Percentiles rank a stretch among this genome's conserved stretches.
Conservation (phyloP, 2,113 vertebrate species). For the Rhinoptilus africanus region DNA sequence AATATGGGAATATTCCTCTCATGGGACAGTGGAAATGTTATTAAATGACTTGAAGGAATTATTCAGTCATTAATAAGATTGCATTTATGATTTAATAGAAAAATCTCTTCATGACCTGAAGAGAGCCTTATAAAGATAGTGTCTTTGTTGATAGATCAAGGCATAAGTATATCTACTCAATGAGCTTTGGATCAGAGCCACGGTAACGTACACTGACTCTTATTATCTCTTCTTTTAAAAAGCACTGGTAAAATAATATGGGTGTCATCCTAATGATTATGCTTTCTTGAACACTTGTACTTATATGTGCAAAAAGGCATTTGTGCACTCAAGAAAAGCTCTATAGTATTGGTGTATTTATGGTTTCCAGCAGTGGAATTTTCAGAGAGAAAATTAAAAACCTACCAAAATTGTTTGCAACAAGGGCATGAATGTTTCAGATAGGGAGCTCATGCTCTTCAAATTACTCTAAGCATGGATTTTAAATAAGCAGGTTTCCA, state of each 20-base stretch:
- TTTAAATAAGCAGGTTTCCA: constrained; percentile 43
- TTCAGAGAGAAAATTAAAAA: constrained; percentile 6
- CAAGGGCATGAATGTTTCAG: neutral
- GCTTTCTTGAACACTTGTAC: neutral
- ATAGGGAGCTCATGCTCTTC: neutral
- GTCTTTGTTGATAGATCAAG: neutral
- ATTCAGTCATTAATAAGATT: neutral
- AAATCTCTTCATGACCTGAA: neutral
- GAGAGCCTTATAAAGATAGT: neutral
- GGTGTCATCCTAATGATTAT: neutral
- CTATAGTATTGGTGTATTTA: neutral
- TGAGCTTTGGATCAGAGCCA: neutral
- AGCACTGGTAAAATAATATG: neutral
- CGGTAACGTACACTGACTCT: neutral
- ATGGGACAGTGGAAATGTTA: neutral
- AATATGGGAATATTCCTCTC: neutral
- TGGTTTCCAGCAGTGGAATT: neutral
- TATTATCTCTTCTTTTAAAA: neutral
- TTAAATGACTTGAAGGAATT: neutral
- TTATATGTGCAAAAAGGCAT: neutral
- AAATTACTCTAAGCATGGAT: neutral
- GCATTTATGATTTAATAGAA: neutral
- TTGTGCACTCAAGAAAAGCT: neutral
- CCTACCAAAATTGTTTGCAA: neutral
- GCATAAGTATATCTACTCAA: neutral